Evolutionary conservation across 1,140 invertebrate genomes (phyloP), one percentile per base, ranked within the genome.

Genomic region (Aleiodes sp.): DNA sequence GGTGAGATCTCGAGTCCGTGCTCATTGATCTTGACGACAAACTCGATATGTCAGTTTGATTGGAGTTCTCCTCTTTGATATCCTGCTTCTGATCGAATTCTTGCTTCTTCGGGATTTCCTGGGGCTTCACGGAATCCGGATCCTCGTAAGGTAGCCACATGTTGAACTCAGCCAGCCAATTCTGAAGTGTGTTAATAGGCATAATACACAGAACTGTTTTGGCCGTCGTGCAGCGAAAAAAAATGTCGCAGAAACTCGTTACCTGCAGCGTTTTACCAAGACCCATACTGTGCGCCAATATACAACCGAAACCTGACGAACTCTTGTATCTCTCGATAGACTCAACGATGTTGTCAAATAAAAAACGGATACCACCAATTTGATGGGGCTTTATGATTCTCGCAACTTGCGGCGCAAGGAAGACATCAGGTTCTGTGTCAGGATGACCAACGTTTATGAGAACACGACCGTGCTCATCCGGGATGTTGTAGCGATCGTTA

Each of bases 261-360:
- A 98, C 87, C 77, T 98, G 98, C 41, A 99, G 88, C 0, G 98
- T 99, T 88, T 99, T 99, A n/a, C 98, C 98, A 14, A 99, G 87
- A 1, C 98, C 98, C 98, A 99, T 99, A 19, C 96, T 98, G 87
- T 99, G 98, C 4, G 98, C 98, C 21, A 99, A 87, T 75, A 99
- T 99, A 81, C 98, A 99, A 16, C 98, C 98, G 86, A 98, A 98
- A 12, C 97, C 97, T 62, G 91, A 91, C 1, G 94, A 96, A n/a
- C 90, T 95, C 52, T 94, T 93, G 79, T 92, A 98, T 69, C 94
- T 88, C 52, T 94, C 92, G 29, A 95, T 89, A 29, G 94, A 97
- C 84, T 99, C 97, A 69, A 99, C 94, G 26, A 99, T 92, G 80
- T 98, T 99, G 83, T 99, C 97, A 86, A 95, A 99, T 16, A 99